phyloP scores from a whole-genome alignment of 2,888 invertebrate genomes.

The Graphium colonna region DNA sequence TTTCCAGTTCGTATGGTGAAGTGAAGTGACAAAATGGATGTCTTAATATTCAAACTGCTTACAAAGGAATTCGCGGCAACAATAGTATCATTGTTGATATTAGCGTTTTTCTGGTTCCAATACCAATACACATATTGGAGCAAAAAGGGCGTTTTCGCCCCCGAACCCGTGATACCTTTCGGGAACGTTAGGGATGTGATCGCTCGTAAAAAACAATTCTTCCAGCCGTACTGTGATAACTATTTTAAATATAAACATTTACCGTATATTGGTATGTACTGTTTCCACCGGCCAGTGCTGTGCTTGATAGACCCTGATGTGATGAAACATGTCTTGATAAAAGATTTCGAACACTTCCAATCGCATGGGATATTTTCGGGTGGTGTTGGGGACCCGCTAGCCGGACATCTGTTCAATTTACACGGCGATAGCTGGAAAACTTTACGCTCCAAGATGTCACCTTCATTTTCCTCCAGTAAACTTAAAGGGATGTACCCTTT shows the following conservation, averaged over 20 bases:
- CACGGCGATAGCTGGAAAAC: conserved; percentile 82
- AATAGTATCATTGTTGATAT: conserved; percentile 35
- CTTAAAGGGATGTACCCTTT: conserved; percentile 83
- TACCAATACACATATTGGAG: conserved; percentile 81
- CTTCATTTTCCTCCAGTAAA: conserved; percentile 84
- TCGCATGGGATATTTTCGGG: conserved; percentile 83
- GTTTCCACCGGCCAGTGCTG: conserved; percentile 81
- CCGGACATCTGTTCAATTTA: conserved; percentile 80
- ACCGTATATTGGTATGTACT: conserved; percentile 81
- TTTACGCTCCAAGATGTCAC: conserved; percentile 81
- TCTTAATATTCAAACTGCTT: conserved; percentile 16
- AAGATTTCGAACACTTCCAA: conserved; percentile 82
- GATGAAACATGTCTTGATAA: conserved; percentile 79
- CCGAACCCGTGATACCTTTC: conserved; percentile 81
- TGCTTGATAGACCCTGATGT: conserved; percentile 82
- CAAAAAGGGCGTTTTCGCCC: conserved; percentile 74
- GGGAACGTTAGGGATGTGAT: conserved; percentile 81
- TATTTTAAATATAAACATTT: conserved; percentile 76
- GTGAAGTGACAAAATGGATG: conserved; percentile 15
- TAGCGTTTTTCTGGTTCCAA: conserved; percentile 38
- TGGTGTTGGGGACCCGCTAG: conserved; percentile 80
- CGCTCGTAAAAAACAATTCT: conserved; percentile 78
- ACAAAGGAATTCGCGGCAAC: conserved; percentile 35
- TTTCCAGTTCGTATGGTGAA: neutral
- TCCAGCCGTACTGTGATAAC: conserved; percentile 80